These are phyloP conservation scores for Mustela nigripes DNA, from an alignment of 2,113 vertebrate genomes.

Conservation along the genomic window DNA sequence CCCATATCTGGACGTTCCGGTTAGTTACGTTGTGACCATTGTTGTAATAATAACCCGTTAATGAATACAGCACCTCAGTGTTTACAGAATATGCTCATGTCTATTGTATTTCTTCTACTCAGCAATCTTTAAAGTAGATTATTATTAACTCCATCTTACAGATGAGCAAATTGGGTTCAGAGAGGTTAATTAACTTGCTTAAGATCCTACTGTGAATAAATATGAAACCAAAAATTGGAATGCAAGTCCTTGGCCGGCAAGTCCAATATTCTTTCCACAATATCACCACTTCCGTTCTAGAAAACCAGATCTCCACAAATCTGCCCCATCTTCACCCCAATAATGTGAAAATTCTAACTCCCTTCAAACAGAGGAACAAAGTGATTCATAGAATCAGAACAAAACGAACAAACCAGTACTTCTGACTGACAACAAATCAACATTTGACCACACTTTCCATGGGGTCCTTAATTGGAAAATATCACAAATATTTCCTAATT, in stretches of 20 bases:
- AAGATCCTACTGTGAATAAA: conserved; percentile 12
- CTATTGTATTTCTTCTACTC: background rate
- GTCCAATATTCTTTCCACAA: background rate
- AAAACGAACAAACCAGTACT: background rate
- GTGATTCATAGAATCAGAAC: background rate
- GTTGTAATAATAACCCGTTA: too few species aligned
- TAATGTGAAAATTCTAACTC: background rate
- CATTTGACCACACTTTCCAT: background rate
- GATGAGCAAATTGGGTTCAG: conserved; percentile 57
- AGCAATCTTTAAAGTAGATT: background rate
- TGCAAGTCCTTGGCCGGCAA: background rate
- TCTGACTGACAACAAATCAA: background rate
- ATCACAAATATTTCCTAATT: background rate
- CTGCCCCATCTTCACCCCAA: background rate
- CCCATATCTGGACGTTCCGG: rapidly evolving
- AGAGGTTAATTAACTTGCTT: conserved; percentile 62
- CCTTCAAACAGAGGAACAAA: background rate
- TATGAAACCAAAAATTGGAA: background rate
- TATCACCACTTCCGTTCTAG: background rate
- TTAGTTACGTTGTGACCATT: rapidly evolving
- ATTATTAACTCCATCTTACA: background rate
- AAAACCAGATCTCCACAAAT: background rate
- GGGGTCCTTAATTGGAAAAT: background rate
- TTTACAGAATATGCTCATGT: background rate
- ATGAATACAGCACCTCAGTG: background rate